phyloP scores from a whole-genome alignment of 92 coral and sea anemone genomes.

The Hydrozoanthus gracilis region DNA sequence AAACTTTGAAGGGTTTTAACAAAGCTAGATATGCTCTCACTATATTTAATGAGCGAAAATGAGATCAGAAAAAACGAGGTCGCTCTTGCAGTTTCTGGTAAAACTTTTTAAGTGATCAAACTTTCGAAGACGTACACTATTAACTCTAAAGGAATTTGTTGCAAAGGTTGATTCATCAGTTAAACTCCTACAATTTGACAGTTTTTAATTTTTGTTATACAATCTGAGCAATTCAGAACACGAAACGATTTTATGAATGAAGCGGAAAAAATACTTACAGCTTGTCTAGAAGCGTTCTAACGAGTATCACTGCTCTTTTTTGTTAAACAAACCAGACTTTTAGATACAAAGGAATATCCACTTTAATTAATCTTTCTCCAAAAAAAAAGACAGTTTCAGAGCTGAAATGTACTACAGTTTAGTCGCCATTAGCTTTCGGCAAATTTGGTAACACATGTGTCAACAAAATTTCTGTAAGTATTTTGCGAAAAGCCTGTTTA shows the following conservation, averaged over 20 bases:
- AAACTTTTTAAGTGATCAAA: too few species aligned
- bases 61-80: too few species aligned
- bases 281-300: not conserved
- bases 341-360: not conserved
- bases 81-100: too few species aligned
- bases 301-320: not conserved
- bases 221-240: not conserved
- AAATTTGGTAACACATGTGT: conserved; percentile 2
- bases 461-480: not conserved
- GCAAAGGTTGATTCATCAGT: too few species aligned
- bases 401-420: not conserved
- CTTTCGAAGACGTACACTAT: too few species aligned
- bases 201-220: not conserved
- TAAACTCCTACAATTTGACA: not conserved
- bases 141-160: too few species aligned
- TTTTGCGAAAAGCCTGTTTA: not conserved
- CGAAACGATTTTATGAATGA: not conserved
- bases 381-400: not conserved
- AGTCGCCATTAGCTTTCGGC: not conserved
- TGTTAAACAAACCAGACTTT: not conserved
- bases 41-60: too few species aligned
- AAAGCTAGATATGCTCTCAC: too few species aligned
- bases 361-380: not conserved
- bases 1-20: too few species aligned
- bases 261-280: not conserved